Evolutionary conservation across 2,888 invertebrate species (phyloP).

Genomic region (Lissocephala sabroskyi): DNA sequence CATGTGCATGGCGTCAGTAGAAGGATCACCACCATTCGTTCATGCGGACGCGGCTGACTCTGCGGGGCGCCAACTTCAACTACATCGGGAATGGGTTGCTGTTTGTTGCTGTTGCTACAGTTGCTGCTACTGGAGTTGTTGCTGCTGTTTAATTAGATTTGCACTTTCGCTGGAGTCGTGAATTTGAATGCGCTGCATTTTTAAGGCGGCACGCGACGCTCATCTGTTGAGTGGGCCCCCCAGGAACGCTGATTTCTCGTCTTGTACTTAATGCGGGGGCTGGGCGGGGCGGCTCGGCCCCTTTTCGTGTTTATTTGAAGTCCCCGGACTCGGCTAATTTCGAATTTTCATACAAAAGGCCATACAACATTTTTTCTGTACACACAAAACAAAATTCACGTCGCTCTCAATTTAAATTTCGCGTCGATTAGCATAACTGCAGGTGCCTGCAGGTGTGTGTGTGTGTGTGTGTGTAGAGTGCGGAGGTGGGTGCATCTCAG

Average conservation of each 20-base stretch:
- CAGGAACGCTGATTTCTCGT: no score
- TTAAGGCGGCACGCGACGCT: slow-evolving; percentile 10
- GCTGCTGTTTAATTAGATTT: slow-evolving; percentile 18
- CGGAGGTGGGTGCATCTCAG: no score
- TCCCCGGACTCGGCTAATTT: no score
- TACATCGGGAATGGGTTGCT: background rate
- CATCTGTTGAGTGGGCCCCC: no score
- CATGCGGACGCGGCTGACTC: slow-evolving; percentile 55
- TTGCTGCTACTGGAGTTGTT: slow-evolving; percentile 3
- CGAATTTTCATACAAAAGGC: no score
- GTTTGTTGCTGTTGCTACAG: background rate
- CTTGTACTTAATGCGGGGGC: no score
- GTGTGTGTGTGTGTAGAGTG: no score
- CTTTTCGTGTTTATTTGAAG: no score
- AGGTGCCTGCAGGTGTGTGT: no score
- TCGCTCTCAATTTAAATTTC: no score
- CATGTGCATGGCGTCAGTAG: slow-evolving; percentile 71
- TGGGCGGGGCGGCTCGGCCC: no score
- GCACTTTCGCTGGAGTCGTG: slow-evolving; percentile 31
- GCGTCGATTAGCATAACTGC: no score
- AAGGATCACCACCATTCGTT: slow-evolving; percentile 74
- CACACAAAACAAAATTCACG: background rate
- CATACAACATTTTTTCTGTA: background rate
- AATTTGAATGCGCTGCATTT: slow-evolving; percentile 23
- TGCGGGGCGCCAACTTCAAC: slow-evolving; percentile 8